These are phyloP conservation scores for Drosophila lacteicornis DNA, from an alignment of 1,140 invertebrate genomes.

Conservation along the genomic window DNA sequence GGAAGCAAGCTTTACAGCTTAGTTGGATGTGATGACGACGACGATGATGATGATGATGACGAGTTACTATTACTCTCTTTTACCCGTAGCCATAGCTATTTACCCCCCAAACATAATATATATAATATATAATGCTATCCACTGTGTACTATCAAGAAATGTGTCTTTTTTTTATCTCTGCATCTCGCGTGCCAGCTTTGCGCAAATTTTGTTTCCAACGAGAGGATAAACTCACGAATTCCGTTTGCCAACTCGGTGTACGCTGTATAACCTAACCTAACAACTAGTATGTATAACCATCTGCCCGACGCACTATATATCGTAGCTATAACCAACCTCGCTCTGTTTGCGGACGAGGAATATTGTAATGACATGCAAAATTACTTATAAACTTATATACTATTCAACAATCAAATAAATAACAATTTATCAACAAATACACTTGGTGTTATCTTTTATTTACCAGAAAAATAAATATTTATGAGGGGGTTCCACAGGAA, in stretches of 20 bases:
- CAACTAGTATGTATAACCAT: constrained; percentile 5
- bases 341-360: constrained; percentile 5
- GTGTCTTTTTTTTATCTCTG: constrained; percentile 12
- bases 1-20: neutral
- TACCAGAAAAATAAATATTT: neutral
- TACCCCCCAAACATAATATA: neutral
- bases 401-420: constrained; percentile 9
- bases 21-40: constrained; percentile 5
- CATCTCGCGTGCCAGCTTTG: constrained; percentile 13
- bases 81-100: neutral
- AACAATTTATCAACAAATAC: constrained; percentile 4
- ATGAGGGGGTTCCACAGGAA: too few relatives aligned
- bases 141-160: neutral
- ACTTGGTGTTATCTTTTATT: neutral
- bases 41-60: neutral
- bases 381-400: constrained; percentile 10
- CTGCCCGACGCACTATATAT: constrained; percentile 7
- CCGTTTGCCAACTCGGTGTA: constrained; percentile 24
- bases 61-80: neutral
- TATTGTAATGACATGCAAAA: constrained; percentile 21
- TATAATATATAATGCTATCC: constrained; percentile 6
- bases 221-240: constrained; percentile 19
- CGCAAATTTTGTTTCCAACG: constrained; percentile 7
- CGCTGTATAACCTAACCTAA: constrained; percentile 1
- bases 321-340: neutral